phyloP scores from a whole-genome alignment of 1,140 invertebrate species.

The Hyles vespertilio region DNA sequence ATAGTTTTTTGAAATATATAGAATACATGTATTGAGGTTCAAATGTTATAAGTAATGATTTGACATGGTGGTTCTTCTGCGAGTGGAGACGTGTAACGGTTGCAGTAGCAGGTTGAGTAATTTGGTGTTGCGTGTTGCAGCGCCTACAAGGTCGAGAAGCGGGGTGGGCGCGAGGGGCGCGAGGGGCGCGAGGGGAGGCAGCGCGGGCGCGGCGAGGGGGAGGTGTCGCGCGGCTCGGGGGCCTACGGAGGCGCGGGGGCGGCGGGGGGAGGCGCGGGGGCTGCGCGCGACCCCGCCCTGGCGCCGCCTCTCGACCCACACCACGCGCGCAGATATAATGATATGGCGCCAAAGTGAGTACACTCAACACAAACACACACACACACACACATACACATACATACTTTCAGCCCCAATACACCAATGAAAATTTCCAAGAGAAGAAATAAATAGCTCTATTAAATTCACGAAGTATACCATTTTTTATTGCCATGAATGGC shows the following conservation, averaged over 20 bases:
- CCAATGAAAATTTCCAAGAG: too few relatives aligned
- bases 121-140: conserved; percentile 20
- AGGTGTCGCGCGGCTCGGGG: conserved; percentile 38
- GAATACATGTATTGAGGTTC: too few relatives aligned
- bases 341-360: conserved; percentile 88
- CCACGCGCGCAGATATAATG: conserved; percentile 81
- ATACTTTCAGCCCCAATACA: too few relatives aligned
- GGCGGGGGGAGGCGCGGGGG: conserved; percentile 23
- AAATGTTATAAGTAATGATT: too few relatives aligned
- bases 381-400: too few relatives aligned
- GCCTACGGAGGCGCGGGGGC: conserved; percentile 13
- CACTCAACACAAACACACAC: not conserved
- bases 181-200: conserved; percentile 30
- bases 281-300: conserved; percentile 42
- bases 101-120: too few relatives aligned
- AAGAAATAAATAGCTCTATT: too few relatives aligned
- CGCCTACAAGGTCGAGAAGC: conserved; percentile 65
- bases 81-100: too few relatives aligned
- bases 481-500: too few relatives aligned
- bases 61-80: too few relatives aligned
- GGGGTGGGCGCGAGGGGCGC: conserved; percentile 34
- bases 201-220: conserved; percentile 38
- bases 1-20: too few relatives aligned
- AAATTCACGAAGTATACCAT: too few relatives aligned
- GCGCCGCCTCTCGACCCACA: conserved; percentile 67